Conservation (phyloP, 2,888 invertebrate genomes). For the Eupithecia tripunctaria region DNA sequence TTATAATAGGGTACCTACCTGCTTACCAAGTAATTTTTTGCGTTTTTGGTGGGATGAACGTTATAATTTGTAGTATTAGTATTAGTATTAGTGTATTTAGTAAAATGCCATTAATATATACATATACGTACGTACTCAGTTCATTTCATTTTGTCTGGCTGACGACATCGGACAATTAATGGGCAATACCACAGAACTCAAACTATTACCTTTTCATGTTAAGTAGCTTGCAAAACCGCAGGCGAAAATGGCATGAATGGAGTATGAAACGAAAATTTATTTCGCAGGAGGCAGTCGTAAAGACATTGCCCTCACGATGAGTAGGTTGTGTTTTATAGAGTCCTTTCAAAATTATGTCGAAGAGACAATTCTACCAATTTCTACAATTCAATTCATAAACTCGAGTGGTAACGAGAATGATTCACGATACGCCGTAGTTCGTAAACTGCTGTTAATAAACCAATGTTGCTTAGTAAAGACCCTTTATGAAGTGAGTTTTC, state of each 20-base stretch:
- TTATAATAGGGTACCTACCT: neutral
- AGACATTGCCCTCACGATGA: conserved; percentile 4
- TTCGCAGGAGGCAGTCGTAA: neutral
- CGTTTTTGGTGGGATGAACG: neutral
- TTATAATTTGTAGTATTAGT: too few species aligned
- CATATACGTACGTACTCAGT: neutral
- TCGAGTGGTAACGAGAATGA: neutral
- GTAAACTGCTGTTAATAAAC: neutral
- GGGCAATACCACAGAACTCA: conserved; percentile 3
- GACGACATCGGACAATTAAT: conserved; percentile 10
- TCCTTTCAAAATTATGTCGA: conserved; percentile 1
- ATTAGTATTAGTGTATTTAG: neutral
- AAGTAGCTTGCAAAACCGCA: conserved; percentile 6
- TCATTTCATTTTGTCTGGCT: neutral
- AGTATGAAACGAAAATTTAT: neutral
- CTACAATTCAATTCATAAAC: neutral
- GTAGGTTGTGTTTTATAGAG: neutral
- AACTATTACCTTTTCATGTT: conserved; percentile 10
- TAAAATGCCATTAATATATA: neutral
- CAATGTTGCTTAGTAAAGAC: neutral
- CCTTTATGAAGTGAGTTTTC: neutral
- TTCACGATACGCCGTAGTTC: neutral
- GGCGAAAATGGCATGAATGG: conserved; percentile 1
- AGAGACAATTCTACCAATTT: conserved; percentile 8
- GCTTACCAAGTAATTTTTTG: neutral